Evolutionary conservation across 2,797 vertebrate species (phyloP).

Genomic region (Malurus leucopterus): DNA sequence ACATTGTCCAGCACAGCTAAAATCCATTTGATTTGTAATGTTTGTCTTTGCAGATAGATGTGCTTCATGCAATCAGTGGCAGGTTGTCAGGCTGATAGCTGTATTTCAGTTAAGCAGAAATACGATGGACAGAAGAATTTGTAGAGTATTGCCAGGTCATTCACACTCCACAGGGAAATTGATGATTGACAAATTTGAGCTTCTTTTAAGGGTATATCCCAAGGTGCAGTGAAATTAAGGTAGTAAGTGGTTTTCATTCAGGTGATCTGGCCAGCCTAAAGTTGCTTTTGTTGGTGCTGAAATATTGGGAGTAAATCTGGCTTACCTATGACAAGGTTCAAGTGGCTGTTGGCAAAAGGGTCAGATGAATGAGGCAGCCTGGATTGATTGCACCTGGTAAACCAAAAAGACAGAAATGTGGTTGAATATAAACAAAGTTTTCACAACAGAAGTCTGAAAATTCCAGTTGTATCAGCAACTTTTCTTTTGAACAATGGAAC

Average conservation of each 20-base stretch:
- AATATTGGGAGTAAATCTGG: not conserved
- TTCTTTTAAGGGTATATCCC: not conserved
- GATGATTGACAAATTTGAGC: not conserved
- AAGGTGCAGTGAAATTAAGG: not conserved
- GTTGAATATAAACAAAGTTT: not conserved
- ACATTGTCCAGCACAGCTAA: not conserved
- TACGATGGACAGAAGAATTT: not conserved
- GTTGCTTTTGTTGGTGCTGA: not conserved
- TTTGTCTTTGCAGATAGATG: not conserved
- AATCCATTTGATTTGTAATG: not conserved
- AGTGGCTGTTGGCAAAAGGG: not conserved
- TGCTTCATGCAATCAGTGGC: not conserved
- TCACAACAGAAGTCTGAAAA: not conserved
- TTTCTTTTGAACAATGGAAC: not conserved
- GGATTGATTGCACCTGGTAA: not conserved
- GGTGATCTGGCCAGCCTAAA: not conserved
- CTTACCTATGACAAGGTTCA: not conserved
- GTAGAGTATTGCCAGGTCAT: not conserved
- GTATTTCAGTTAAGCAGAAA: not conserved
- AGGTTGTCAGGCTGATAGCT: not conserved
- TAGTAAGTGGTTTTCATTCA: not conserved
- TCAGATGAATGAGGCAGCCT: not conserved
- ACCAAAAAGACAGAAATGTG: not conserved
- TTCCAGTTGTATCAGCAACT: not conserved
- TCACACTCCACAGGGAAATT: not conserved